Conservation (phyloP, 2,888 invertebrate species). For the Oscheius sp. region DNA sequence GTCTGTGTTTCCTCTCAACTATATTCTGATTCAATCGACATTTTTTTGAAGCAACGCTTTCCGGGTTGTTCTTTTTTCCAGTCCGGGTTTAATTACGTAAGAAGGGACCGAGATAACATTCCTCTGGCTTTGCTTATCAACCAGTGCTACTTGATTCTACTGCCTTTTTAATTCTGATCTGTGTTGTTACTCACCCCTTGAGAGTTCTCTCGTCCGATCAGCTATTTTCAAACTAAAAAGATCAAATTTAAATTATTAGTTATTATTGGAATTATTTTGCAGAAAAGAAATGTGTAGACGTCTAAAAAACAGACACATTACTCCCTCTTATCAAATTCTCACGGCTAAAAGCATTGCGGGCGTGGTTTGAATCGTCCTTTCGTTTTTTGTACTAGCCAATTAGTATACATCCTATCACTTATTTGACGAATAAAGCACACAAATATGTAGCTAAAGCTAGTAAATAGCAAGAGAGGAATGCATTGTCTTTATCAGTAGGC, state of each 20-base stretch:
- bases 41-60: neutral
- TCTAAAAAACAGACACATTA: neutral
- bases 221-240: neutral
- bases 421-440: too few species aligned
- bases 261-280: neutral
- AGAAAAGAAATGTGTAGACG: neutral
- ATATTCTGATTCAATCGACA: too few species aligned
- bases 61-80: neutral
- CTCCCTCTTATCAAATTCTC: neutral
- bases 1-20: too few species aligned
- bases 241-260: neutral
- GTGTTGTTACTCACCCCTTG: neutral
- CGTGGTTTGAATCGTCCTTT: too few species aligned
- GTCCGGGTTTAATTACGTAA: slow-evolving; percentile 16
- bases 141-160: slow-evolving; percentile 3
- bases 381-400: too few species aligned
- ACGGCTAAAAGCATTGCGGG: too few species aligned
- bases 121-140: slow-evolving; percentile 16
- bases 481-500: too few species aligned
- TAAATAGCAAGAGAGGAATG: too few species aligned
- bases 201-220: neutral
- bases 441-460: too few species aligned
- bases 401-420: too few species aligned
- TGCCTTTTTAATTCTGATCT: neutral
- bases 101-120: neutral